A percentile compares a stretch with the other conserved stretches of the same genome.
Evolutionary conservation across 2,113 vertebrate species (phyloP).

Genomic region (Erythrocercus mccallii): DNA sequence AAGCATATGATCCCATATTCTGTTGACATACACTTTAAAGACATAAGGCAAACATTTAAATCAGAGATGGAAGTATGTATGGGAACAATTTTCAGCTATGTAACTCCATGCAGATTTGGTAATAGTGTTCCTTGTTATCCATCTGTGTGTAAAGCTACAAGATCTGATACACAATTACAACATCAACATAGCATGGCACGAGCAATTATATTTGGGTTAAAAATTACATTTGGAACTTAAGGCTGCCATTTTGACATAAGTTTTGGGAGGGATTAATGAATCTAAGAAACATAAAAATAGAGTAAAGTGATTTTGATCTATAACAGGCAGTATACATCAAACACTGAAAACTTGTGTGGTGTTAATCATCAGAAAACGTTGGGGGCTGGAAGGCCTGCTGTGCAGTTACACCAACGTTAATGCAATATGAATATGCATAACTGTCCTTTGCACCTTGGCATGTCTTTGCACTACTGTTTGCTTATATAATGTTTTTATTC

Average conservation of each 20-base stretch:
- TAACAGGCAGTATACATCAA: neutral
- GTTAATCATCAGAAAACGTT: neutral
- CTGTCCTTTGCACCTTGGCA: neutral
- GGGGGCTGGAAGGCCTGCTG: neutral
- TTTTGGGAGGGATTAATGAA: neutral
- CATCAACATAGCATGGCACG: neutral
- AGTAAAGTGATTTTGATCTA: neutral
- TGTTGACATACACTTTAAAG: neutral
- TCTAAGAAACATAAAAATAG: neutral
- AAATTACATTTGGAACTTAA: neutral
- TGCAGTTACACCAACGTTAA: neutral
- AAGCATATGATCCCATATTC: neutral
- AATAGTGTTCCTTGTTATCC: neutral
- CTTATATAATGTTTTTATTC: neutral
- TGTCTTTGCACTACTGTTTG: neutral
- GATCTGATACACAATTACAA: neutral
- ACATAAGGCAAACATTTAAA: conserved; percentile 44
- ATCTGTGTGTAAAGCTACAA: neutral
- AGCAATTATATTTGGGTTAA: neutral
- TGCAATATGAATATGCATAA: neutral
- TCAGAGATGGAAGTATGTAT: neutral
- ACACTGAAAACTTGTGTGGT: neutral
- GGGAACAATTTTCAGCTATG: conserved; percentile 31
- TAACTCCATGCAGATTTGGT: conserved; percentile 2
- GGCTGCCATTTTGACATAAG: neutral